phyloP scores from a whole-genome alignment of 2,888 invertebrate genomes.

The Andrena fulva region DNA sequence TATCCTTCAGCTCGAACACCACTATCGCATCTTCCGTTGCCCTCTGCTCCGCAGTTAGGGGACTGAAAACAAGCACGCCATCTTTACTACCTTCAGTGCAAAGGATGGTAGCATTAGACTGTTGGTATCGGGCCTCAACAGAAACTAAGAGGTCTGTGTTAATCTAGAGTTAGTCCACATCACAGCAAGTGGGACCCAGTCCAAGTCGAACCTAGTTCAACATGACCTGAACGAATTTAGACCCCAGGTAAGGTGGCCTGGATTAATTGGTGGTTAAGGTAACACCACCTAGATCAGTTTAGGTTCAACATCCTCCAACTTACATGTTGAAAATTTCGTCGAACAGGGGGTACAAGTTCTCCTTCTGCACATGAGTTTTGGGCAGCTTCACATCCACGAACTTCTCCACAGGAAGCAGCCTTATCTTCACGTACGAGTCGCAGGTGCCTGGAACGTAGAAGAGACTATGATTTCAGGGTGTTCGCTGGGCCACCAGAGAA shows the following conservation, averaged over 20 bases:
- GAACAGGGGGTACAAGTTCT: conserved; percentile 96
- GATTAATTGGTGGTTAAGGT: too few relatives aligned
- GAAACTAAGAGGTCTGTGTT: too few relatives aligned
- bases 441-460: conserved; percentile 89
- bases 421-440: conserved; percentile 96
- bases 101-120: too few relatives aligned
- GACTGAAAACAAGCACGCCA: conserved; percentile 85
- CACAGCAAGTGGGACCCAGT: too few relatives aligned
- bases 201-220: too few relatives aligned
- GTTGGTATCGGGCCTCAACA: too few relatives aligned
- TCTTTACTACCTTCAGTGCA: neutral
- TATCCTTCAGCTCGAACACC: conserved; percentile 97
- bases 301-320: conserved; percentile 81
- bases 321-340: conserved; percentile 98
- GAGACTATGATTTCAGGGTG: neutral
- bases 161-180: too few relatives aligned
- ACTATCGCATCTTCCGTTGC: conserved; percentile 89
- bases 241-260: too few relatives aligned
- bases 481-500: conserved; percentile 14
- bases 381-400: conserved; percentile 91
- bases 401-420: conserved; percentile 93
- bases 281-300: too few relatives aligned
- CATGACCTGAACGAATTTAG: too few relatives aligned
- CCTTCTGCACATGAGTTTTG: conserved; percentile 96
- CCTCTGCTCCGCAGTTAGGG: conserved; percentile 90